Evolutionary conservation across 1,140 invertebrate species (phyloP).

Genomic region (Euglossa dilemma): DNA sequence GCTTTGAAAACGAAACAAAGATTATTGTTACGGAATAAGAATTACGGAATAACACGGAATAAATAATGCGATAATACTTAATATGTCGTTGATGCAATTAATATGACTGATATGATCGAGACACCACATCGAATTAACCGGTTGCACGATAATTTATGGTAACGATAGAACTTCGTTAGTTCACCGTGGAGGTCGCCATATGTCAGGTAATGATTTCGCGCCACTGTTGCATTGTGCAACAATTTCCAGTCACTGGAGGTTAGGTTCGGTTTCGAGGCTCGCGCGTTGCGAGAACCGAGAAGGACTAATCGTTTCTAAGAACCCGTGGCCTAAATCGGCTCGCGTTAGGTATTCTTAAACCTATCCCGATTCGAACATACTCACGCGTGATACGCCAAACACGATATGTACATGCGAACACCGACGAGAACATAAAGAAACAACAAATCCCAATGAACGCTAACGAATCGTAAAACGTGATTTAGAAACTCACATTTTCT

Average conservation of each 20-base stretch:
- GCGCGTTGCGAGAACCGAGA: constrained; percentile 55
- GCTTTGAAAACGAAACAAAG: too few relatives aligned
- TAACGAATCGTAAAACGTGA: constrained; percentile 11
- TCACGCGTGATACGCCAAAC: constrained; percentile 1
- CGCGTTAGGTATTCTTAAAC: constrained; percentile 32
- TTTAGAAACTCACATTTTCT: not conserved
- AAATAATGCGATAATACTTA: too few relatives aligned
- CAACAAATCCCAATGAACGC: not conserved
- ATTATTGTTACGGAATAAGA: too few relatives aligned
- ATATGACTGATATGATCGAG: not conserved
- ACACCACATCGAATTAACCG: too few relatives aligned
- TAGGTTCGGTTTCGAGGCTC: constrained; percentile 45
- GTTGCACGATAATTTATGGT: not conserved
- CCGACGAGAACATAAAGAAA: not conserved
- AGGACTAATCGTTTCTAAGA: constrained; percentile 66
- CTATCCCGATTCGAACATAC: not conserved
- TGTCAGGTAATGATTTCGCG: constrained; percentile 31
- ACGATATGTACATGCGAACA: not conserved
- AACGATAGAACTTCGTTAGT: not conserved
- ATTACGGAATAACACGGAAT: too few relatives aligned
- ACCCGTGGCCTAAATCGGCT: constrained; percentile 46
- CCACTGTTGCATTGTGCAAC: constrained; percentile 65
- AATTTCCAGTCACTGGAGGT: constrained; percentile 53
- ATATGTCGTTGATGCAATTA: too few relatives aligned
- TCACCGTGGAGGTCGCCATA: not conserved